Evolutionary conservation across 2,797 vertebrate species (phyloP), one percentile per base, ranked within the genome.

Genomic region (Fundulus diaphanus): DNA sequence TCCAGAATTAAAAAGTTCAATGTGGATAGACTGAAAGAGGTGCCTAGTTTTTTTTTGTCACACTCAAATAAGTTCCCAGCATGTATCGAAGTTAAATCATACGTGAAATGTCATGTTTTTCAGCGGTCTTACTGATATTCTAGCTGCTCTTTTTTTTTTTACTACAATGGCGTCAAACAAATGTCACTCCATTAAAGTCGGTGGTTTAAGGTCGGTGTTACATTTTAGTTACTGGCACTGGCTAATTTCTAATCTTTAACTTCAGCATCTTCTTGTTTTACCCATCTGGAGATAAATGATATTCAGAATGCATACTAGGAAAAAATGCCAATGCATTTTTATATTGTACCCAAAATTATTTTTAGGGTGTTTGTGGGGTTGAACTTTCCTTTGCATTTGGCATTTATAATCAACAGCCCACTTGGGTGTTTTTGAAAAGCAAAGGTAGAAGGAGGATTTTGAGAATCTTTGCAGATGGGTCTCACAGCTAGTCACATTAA

Each of bases 41-140:
- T 54, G 35, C 51, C 69, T 27, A 1, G 1, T 37, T n/a, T 24
- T 9, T 42, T 54, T 59, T 44, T 44, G 52, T 40, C n/a, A 57
- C 35, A 66, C 40, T 63, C 40, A 33, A 73, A 63, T 69, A 7
- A 66, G 68, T 76, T 33, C 59, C 33, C 54, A 63, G 61, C 54
- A 54, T 46, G 51, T 29, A 42, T 48, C 35, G 74, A 27, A 42
- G 37, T 44, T 22, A 42, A 71, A 57, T 56, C 35, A 44, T 35
- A 42, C 0, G 13, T 66, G 37, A 44, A 66, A 66, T 66, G 37
- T 44, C n/a, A 27, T 42, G 37, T 66, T 42, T 42, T 40, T 37
- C 37, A 66, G 63, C 12, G 0, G 27, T 66, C 24, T 35, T 42
- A 42, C 63, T n/a, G 37, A 66, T 42, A 42, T 42, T 66, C 42